phyloP scores from a whole-genome alignment of 2,113 vertebrate genomes.

The Esox niger region DNA sequence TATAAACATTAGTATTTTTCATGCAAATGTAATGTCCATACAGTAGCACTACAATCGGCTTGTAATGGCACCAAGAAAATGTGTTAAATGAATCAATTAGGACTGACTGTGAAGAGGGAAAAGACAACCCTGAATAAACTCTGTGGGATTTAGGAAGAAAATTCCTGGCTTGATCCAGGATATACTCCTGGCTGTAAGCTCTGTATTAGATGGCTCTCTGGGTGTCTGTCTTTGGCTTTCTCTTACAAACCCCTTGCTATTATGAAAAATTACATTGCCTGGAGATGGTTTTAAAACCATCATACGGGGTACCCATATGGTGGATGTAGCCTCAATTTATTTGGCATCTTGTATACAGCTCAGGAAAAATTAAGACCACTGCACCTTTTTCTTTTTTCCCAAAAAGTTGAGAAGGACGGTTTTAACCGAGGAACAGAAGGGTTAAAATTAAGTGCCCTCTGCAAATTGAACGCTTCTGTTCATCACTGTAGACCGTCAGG shows the following conservation, averaged over 20 bases:
- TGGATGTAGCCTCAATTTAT: not conserved
- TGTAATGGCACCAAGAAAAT: not conserved
- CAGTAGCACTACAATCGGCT: too few relatives aligned
- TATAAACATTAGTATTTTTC: too few relatives aligned
- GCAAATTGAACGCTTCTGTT: too few relatives aligned
- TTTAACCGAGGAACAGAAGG: too few relatives aligned
- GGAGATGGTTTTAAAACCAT: not conserved
- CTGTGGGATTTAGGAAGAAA: not conserved
- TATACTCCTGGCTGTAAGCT: not conserved
- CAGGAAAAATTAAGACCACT: too few relatives aligned
- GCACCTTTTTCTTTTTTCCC: too few relatives aligned
- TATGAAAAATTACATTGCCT: not conserved
- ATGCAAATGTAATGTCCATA: too few relatives aligned
- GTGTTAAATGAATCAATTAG: not conserved
- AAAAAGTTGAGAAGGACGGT: too few relatives aligned
- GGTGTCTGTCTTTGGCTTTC: not conserved
- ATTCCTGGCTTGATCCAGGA: not conserved
- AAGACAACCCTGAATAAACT: not conserved
- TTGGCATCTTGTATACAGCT: not conserved
- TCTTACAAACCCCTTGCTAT: not conserved
- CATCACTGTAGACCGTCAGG: conserved; percentile 10
- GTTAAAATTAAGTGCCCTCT: too few relatives aligned
- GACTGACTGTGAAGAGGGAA: not conserved
- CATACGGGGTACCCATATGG: not conserved
- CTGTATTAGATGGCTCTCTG: not conserved